Base-by-base conservation (phyloP, 2,113 vertebrate genomes). In the Cyphomyrus plagiostoma region DNA sequence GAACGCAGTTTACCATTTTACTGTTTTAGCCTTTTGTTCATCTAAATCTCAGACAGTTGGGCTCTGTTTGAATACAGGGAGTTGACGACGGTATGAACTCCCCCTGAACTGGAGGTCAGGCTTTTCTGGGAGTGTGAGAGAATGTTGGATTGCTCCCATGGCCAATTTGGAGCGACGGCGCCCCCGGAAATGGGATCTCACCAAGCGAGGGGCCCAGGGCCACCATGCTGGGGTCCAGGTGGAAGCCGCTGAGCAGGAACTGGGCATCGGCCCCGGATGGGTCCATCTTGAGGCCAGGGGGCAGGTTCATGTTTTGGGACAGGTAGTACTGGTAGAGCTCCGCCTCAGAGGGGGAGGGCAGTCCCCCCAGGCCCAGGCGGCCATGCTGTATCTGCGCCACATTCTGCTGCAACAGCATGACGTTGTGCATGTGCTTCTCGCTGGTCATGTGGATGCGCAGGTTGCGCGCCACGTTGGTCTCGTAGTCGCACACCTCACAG, bases 391-490 rank as follows among this genome's bases (percentile, higher is more conserved):
- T 96, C 56, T 97, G 97, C 48, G 96, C 95, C 96, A 97, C 95
- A 90, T 98, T 97, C 94, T 98, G 97, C 95, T 99, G 98, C 89
- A 99, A 96, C 92, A 99, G 94, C 92, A 99, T 95, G 97, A 99
- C 98, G 84, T 99, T 99, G 83, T 99, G 98, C 92, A 99, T 99
- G 95, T 99, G 98, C 96, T 99, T 99, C 96, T 99, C 98, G 88
- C 98, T 99, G 93, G 98, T 99, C 97, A 99, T 99, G 96, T 99
- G 98, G 92, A 99, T 99, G 91, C 98, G 98, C 62, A 99, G 97
- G 96, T 99, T 99, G 49, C 98, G 96, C 3, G 98, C 98, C 90
- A 99, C 98, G 74, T 98, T 99, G 95, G 98, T 99, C 96, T 99
- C 98, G 0, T 99, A 99, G 93, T 99, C 98, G 0, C 98, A 99